phyloP scores from a whole-genome alignment of 2,113 vertebrate genomes.

The Xiphophorus hellerii region DNA sequence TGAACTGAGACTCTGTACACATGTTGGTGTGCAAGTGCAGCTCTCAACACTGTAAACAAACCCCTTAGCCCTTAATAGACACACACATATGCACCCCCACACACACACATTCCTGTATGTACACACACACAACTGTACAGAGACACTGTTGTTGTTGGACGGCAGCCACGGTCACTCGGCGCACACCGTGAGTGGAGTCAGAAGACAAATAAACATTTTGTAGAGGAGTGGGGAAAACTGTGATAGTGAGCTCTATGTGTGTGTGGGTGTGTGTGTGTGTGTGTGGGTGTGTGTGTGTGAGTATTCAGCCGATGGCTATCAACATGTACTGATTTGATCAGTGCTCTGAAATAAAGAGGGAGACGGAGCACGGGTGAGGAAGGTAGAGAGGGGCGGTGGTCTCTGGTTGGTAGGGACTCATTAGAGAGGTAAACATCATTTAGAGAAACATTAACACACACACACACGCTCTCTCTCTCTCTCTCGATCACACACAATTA shows the following conservation, averaged over 20 bases:
- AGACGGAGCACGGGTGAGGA: slow-evolving; percentile 44
- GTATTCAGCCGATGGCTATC: slow-evolving; percentile 59
- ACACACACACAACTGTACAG: slow-evolving; percentile 34
- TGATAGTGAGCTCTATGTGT: slow-evolving; percentile 45
- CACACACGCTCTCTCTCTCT: slow-evolving; percentile 15
- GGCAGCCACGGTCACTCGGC: slow-evolving; percentile 58
- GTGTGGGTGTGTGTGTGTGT: not conserved
- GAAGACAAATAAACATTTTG: slow-evolving; percentile 78
- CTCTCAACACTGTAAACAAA: slow-evolving; percentile 78
- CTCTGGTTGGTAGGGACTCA: slow-evolving; percentile 52
- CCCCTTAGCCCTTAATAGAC: slow-evolving; percentile 65
- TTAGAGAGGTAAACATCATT: slow-evolving; percentile 63
- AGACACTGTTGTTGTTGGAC: slow-evolving; percentile 71
- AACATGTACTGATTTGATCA: slow-evolving; percentile 62
- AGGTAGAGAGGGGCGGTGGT: slow-evolving; percentile 35
- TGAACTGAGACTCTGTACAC: slow-evolving; percentile 71
- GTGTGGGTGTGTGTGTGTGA: slow-evolving; percentile 41
- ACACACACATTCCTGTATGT: not conserved
- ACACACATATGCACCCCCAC: slow-evolving; percentile 26
- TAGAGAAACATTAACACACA: slow-evolving; percentile 57
- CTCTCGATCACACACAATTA: slow-evolving; percentile 47
- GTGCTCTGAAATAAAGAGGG: slow-evolving; percentile 47
- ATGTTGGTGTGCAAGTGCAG: slow-evolving; percentile 74
- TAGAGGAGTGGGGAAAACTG: slow-evolving; percentile 61
- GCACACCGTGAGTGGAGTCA: slow-evolving; percentile 72